Base-by-base conservation (phyloP, 2,797 vertebrate genomes). In the Potorous gilbertii region DNA sequence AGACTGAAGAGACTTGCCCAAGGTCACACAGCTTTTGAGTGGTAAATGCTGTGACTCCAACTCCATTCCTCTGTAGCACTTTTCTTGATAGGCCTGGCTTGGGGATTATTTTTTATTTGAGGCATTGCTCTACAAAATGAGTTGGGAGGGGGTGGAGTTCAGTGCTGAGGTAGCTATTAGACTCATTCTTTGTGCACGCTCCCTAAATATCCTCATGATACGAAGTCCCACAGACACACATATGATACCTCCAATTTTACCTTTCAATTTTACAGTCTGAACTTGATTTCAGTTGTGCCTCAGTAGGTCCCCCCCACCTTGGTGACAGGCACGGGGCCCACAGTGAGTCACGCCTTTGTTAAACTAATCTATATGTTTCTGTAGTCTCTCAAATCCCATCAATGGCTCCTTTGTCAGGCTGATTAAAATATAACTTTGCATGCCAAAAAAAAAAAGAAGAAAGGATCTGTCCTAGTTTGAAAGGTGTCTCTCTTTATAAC, bases 341-440 rank as follows among this genome's bases (percentile, higher is more conserved):
- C 95, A 96, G 96, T 97, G 97, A 98, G 90, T 94, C 97, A 98
- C 98, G 27, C 21, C 40, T 87, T 98, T 98, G 98, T 98, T 98
- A 98, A 98, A 95, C 98, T 98, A 98, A 98, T 98, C 95, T 96
- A 93, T 92, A 96, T 98, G 98, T 98, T 95, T 97, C 97, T 98
- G 96, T 89, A 34, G 97, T 97, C 90, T 95, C 96, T 94, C 87
- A 96, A 97, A 97, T 96, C 97, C 97, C 96, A 97, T 98, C 98
- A 98, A 98, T 98, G 98, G 94, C 93, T 93, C 94, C 96, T 98
- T 98, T 98, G 98, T 98, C 93, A 97, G 96, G 96, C 96, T 98
- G 96, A 98, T 98, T 98, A 98, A 97, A 98, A 98, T 98, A 57
- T 3, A 97, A 98, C 97, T 97, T 97, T 98, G 98, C 98, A 98